phyloP scores from a whole-genome alignment of 2,888 invertebrate species.

The Cantharis nigra region DNA sequence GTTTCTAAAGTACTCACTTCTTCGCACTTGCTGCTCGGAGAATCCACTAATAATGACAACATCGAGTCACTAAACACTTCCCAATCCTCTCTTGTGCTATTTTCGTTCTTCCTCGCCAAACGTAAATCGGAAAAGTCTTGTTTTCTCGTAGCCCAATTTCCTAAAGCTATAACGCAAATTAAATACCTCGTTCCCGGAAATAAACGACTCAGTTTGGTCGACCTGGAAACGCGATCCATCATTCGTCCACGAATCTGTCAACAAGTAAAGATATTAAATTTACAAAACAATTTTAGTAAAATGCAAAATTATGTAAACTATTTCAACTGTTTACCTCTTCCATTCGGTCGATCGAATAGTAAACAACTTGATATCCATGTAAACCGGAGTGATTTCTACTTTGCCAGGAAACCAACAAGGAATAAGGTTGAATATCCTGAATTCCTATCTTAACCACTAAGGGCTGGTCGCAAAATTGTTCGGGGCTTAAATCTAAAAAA shows the following conservation, averaged over 20 bases:
- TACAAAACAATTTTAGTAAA: neutral
- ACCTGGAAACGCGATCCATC: constrained; percentile 73
- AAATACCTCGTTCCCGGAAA: constrained; percentile 80
- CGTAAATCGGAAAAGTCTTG: constrained; percentile 60
- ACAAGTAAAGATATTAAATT: constrained; percentile 14
- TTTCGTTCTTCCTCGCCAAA: constrained; percentile 50
- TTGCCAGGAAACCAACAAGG: constrained; percentile 87
- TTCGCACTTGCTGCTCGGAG: constrained; percentile 76
- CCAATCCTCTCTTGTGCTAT: constrained; percentile 47
- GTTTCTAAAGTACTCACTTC: constrained; percentile 76
- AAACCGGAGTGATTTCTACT: constrained; percentile 84
- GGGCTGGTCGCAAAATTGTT: constrained; percentile 83
- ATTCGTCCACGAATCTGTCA: constrained; percentile 76
- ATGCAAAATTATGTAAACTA: neutral
- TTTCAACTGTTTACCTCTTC: constrained; percentile 58
- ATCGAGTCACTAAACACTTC: constrained; percentile 62
- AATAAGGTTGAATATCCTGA: constrained; percentile 86
- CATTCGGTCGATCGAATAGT: constrained; percentile 70
- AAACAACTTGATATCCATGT: constrained; percentile 83
- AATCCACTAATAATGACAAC: constrained; percentile 66
- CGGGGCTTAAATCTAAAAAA: constrained; percentile 79
- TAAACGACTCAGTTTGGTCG: constrained; percentile 74
- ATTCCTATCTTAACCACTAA: constrained; percentile 82
- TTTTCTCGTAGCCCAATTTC: constrained; percentile 67
- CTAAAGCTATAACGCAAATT: constrained; percentile 86